These are phyloP conservation scores for Prietella phreatophila DNA, from an alignment of 2,113 vertebrate species.

Conservation along the genomic window DNA sequence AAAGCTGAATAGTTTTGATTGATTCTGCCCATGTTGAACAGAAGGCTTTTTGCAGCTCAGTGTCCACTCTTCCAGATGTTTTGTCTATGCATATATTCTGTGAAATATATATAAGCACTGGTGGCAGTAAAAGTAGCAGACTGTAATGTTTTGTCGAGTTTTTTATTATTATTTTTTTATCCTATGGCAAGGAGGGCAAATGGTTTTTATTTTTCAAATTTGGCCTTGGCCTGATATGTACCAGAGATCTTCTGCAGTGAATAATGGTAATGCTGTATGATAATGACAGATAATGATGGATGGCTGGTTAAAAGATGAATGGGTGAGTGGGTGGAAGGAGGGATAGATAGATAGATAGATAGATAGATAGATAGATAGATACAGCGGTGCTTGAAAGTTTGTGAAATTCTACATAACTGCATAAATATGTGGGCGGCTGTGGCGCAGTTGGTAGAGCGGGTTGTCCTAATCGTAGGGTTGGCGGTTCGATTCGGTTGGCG, in stretches of 20 bases:
- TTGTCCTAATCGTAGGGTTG: too few species aligned
- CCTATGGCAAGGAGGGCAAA: neutral
- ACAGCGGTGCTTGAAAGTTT: too few species aligned
- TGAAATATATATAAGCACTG: neutral
- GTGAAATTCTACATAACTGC: too few species aligned
- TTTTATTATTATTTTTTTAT: neutral
- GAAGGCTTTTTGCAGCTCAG: conserved; percentile 54
- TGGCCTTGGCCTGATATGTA: neutral
- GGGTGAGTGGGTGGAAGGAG: neutral
- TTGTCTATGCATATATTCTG: conserved; percentile 13
- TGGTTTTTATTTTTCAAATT: neutral
- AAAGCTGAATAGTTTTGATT: conserved; percentile 58
- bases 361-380: neutral
- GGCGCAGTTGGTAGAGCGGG: too few species aligned
- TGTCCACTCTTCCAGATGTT: conserved; percentile 29
- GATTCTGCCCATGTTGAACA: conserved; percentile 56
- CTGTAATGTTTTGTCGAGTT: neutral
- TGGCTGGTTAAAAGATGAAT: neutral
- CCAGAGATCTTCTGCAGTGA: neutral
- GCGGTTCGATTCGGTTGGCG: too few species aligned
- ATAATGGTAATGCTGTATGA: neutral
- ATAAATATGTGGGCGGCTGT: too few species aligned
- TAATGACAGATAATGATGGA: neutral
- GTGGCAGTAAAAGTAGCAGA: conserved; percentile 9
- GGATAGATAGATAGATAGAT: neutral